Conservation (phyloP, 1,140 invertebrate species). For the Zaprionus vittiger region DNA sequence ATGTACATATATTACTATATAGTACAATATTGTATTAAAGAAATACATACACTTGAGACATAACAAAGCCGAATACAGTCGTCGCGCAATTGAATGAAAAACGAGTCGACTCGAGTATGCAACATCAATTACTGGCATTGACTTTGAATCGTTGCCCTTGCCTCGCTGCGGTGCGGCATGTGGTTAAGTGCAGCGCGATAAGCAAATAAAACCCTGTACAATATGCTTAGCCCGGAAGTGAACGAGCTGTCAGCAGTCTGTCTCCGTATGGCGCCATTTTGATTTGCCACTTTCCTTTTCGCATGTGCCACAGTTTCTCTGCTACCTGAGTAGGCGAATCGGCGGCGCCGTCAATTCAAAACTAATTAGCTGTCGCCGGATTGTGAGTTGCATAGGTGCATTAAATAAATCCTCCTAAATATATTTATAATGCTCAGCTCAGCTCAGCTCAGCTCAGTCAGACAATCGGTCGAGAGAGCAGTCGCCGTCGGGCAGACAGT, state of each 20-base stretch:
- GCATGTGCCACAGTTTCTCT: conserved; percentile 3
- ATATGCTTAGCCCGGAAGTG: conserved; percentile 26
- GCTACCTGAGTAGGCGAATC: conserved; percentile 43
- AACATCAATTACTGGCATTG: conserved; percentile 70
- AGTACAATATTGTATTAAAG: conserved; percentile 17
- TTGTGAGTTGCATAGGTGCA: conserved; percentile 8
- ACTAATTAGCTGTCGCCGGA: conserved; percentile 67
- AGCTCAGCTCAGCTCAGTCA: background rate
- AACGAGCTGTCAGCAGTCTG: background rate
- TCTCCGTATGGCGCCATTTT: conserved; percentile 1
- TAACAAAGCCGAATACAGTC: conserved; percentile 49
- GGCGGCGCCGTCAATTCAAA: conserved; percentile 56
- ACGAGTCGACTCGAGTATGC: conserved; percentile 38
- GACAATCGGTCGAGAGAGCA: conserved; percentile 12
- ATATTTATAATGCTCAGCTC: conserved; percentile 4
- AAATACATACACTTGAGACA: conserved; percentile 7
- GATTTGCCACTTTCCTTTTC: conserved; percentile 17
- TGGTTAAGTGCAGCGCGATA: conserved; percentile 38
- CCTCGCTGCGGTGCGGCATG: background rate
- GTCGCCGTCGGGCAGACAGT: conserved; percentile 48
- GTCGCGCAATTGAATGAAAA: conserved; percentile 41
- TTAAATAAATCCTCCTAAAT: conserved; percentile 40
- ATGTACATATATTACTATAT: conserved; percentile 23
- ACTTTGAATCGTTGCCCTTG: conserved; percentile 67
- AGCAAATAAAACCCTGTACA: conserved; percentile 14